Base-by-base conservation (phyloP, 2,888 invertebrate genomes). In the Tinea semifulvella region DNA sequence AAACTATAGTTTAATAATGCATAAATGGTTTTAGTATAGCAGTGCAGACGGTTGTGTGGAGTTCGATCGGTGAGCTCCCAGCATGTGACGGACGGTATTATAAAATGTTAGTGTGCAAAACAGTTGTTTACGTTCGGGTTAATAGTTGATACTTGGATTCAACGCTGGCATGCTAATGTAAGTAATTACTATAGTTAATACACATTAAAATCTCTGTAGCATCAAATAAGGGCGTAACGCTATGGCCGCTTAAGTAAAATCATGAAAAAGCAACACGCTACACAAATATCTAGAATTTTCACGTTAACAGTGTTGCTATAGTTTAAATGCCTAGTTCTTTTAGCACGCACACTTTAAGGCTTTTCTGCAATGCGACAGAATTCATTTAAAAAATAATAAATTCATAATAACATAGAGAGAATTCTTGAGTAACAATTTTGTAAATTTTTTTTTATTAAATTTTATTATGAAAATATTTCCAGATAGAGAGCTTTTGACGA, bases 81-180 rank as follows among this genome's bases (percentile, higher is more conserved):
- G 35, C 43, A 36, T 36, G 36, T 36, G 36, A 36, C 36, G 18
- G 11, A 17, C 31, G n/a, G n/a, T 36, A 17, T 36, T 36, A 36
- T 36, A 65, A 65, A 57, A 77, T 77, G 76, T 67, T 61, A 59
- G 68, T 67, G 73, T 65, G n/a, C 22, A 40, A 65, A 65, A 64
- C 70, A 58, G 61, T 72, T 73, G 77, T 76, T 77, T 76, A 75
- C 74, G 67, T 76, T 40, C 22, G 22, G 17, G 22, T 22, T 19
- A 18, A 39, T 67, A 76, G 74, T 76, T 74, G 76, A 77, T 76
- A 71, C 68, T 69, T 63, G 65, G 60, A 61, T 64, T 68, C 68
- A 69, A 68, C 72, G 75, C 75, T 77, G 77, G 77, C 74, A 77
- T 77, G 79, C 75, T 74, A 68, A 80, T 77, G 79, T 80, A 74